phyloP scores from a whole-genome alignment of 2,113 vertebrate genomes.

The Melanerpes aurifrons region DNA sequence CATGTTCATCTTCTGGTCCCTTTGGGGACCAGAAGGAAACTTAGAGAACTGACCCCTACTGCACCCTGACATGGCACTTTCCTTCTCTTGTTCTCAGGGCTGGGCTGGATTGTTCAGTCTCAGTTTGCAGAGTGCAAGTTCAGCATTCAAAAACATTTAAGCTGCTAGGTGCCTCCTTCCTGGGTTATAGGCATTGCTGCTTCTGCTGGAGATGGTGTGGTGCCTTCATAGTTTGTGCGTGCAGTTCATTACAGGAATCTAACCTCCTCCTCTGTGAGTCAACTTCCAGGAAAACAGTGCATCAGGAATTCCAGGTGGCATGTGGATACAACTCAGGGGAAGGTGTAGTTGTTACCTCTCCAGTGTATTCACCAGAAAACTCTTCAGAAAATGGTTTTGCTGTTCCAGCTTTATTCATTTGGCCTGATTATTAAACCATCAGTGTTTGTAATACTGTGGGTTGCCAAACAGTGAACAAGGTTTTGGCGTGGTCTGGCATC shows the following conservation, averaged over 20 bases:
- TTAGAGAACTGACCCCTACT: not conserved
- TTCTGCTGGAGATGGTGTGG: not conserved
- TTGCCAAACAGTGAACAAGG: slow-evolving; percentile 63
- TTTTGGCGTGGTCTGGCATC: slow-evolving; percentile 22
- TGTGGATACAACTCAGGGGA: not conserved
- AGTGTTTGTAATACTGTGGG: slow-evolving; percentile 33
- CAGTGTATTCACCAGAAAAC: slow-evolving; percentile 10
- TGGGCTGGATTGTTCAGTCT: not conserved
- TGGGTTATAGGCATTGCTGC: not conserved
- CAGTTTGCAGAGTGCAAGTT: not conserved
- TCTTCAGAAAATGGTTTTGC: slow-evolving; percentile 22
- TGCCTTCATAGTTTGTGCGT: not conserved
- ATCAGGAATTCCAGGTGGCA: not conserved
- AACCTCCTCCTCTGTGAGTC: slow-evolving; percentile 13
- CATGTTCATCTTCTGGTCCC: not conserved
- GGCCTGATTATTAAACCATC: slow-evolving; percentile 54
- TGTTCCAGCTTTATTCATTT: slow-evolving; percentile 37
- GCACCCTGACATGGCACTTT: not conserved
- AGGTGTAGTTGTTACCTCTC: slow-evolving; percentile 38
- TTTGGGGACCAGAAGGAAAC: not conserved
- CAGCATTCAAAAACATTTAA: not conserved
- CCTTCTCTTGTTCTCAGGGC: not conserved
- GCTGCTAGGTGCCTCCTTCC: not conserved
- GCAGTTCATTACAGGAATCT: not conserved
- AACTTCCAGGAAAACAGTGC: slow-evolving; percentile 20